phyloP scores from a whole-genome alignment of 1,140 invertebrate genomes.

The Pararge aegeria region DNA sequence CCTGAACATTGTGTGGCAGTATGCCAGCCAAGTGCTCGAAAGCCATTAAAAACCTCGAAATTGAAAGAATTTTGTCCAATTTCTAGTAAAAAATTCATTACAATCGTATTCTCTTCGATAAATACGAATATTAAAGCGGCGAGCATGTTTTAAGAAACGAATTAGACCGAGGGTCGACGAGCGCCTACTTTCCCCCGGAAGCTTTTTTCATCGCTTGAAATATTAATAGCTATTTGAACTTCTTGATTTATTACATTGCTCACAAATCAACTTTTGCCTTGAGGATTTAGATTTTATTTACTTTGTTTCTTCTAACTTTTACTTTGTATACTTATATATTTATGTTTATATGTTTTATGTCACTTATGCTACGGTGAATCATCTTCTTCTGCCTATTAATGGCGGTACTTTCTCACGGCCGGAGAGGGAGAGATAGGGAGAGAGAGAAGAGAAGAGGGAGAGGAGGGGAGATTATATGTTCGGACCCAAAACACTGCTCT shows the following conservation, averaged over 20 bases:
- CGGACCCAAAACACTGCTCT: no score
- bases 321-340: no score
- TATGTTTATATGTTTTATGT: background rate
- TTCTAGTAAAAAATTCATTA: background rate
- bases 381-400: no score
- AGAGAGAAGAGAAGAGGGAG: no score
- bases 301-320: no score
- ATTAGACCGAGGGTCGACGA: background rate
- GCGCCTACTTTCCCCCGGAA: background rate
- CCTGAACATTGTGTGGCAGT: background rate
- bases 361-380: no score
- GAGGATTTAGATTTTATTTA: no score
- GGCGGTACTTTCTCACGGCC: no score
- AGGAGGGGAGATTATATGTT: no score
- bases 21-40: background rate
- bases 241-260: conserved; percentile 4
- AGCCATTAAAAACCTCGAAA: background rate
- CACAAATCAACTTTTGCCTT: background rate
- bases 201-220: background rate
- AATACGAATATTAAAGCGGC: background rate
- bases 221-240: conserved; percentile 4
- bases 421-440: no score
- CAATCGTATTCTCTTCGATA: background rate
- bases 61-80: background rate
- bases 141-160: conserved; percentile 3